Evolutionary conservation across 2,797 vertebrate genomes (phyloP), one percentile per base, ranked within the genome.

Genomic region (Darevskia nairensis): DNA sequence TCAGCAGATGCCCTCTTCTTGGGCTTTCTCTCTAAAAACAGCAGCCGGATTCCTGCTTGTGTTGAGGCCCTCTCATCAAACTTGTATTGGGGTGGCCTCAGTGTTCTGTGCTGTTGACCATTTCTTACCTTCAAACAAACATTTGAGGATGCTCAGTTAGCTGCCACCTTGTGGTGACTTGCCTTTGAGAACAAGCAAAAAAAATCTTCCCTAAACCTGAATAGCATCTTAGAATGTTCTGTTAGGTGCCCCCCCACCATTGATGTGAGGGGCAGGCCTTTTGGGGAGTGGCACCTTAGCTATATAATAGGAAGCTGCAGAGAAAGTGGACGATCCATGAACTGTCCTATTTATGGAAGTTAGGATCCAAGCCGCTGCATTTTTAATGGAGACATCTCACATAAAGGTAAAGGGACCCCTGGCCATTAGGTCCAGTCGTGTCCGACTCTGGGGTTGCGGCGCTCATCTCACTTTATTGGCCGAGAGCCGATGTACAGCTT

Each of bases 1-100:
- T 80, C 44, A 55, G 41, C 76, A 71, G 64, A 86, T 86, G 76
- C 21, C 76, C n/a, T 35, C 76, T 86, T 86, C 2, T 7, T n/a
- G 69, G 77, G 64, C 23, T 86, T 55, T 15, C 13, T 50, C 55
- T 71, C 44, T 8, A 80, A 77, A 41, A 86, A 55, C 50, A 50
- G 10, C 50, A 8, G 35, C 85, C 50, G 64, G 74, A 29, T 77
- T 66, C 27, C 17, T 35, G 79, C 21, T 35, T 17, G 29, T 78
- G 4, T 15, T 79, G 46, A 29, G 29, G 59, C 21, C 7, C 59
- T 61, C 59, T 21, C 59, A 23, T 61, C 59, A 61, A 61, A 19
- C 59, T 61, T 61, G 59, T 61, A 61, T 61, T 61, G 59, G 80
- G 19, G 44, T 72, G 50, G n/a, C 4, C n/a, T 72, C 66, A 21